Evolutionary conservation across 2,888 invertebrate genomes (phyloP).

Genomic region (Drosophila tanythrix): DNA sequence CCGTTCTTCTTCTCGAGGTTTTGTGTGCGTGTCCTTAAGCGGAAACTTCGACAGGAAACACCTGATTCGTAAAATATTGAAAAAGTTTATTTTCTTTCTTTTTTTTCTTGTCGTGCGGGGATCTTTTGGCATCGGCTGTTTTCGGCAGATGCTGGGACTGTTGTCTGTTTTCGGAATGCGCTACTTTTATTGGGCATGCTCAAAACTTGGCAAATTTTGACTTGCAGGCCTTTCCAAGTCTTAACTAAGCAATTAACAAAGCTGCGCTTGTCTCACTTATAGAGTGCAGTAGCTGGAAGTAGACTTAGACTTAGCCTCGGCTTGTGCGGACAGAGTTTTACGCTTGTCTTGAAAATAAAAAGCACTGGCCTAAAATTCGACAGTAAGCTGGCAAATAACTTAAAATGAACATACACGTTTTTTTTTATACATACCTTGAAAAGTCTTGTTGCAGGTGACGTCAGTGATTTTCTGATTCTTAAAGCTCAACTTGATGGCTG

Average conservation of each 20-base stretch:
- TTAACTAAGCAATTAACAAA: not conserved
- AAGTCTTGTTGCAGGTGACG: not conserved
- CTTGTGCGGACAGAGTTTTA: not conserved
- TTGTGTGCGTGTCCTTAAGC: constrained; percentile 76
- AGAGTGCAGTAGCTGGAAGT: not conserved
- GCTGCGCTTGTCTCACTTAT: not conserved
- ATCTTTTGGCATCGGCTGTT: constrained; percentile 42
- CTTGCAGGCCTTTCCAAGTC: not conserved
- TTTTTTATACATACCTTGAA: not conserved
- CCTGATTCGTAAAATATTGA: constrained; percentile 81
- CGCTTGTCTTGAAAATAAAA: not conserved
- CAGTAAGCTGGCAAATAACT: not conserved
- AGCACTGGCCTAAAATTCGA: not conserved
- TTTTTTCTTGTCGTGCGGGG: constrained; percentile 26
- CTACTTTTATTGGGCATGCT: constrained; percentile 34
- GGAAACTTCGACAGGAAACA: constrained; percentile 82
- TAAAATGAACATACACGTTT: not conserved
- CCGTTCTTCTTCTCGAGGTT: not conserved
- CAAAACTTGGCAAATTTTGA: not conserved
- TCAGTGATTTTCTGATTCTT: not conserved
- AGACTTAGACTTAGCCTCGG: not conserved
- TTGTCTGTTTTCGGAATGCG: constrained; percentile 28
- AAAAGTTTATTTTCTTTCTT: constrained; percentile 62
- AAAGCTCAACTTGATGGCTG: not conserved
- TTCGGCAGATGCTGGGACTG: constrained; percentile 33